Base-by-base conservation (phyloP, 2,113 vertebrate genomes). In the Dicrurus megarhynchus region DNA sequence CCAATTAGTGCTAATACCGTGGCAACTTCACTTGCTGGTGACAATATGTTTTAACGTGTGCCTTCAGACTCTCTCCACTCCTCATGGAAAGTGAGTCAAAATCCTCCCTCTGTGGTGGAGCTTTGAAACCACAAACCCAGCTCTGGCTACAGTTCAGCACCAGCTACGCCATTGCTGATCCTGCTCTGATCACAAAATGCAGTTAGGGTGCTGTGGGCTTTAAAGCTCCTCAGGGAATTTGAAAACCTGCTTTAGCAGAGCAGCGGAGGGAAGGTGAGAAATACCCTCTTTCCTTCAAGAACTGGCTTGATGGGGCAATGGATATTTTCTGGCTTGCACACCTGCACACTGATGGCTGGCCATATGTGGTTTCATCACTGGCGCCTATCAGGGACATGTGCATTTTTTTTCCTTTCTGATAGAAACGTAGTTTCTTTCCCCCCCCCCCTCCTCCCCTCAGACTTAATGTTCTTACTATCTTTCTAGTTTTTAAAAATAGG, bases 401-500 rank as follows among this genome's bases (percentile, higher is more conserved):
- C 65, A 19, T 52, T 76, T 27, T 79, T 94, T 91, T 52, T 6
- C 5, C 30, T 76, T 67, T 73, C 74, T 64, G 27, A 60, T 41
- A 82, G 56, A 89, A 83, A 76, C 0, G 1, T 76, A 64, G 10
- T 5, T 13, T n/a, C 3, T 26, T n/a, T 42, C 3, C 2, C 5
- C 3, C 15, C 20, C 19, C 10, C 19, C n/a, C 35, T 17, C 59
- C 55, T 19, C 37, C 61, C 75, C 82, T 35, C 16, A 17, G 86
- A 93, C 50, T 93, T 69, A 65, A 91, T 94, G 90, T 93, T 96
- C 96, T 95, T 97, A 97, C 96, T 97, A 95, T 95, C 96, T 96
- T 96, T 89, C 95, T 91, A 90, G 84, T 94, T 97, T 86, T 92
- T 98, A 97, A 98, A 98, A 98, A 98, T 97, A 98, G 98, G 97